Evolutionary conservation across 2,888 invertebrate genomes (phyloP).

Genomic region (Notodonta ziczac): DNA sequence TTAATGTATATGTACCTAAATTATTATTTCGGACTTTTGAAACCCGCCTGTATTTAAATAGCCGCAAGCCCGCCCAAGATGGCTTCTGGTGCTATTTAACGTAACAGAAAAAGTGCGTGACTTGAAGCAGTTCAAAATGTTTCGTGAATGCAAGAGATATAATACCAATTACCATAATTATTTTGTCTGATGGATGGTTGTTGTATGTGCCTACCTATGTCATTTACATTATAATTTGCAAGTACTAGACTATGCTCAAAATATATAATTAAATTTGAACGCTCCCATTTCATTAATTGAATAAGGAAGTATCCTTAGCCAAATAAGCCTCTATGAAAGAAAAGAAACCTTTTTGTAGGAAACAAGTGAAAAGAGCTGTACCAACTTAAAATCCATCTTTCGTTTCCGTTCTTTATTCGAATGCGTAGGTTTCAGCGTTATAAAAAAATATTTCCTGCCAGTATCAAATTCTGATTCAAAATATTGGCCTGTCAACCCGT

Average conservation of each 20-base stretch:
- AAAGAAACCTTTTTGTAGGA: too few relatives aligned
- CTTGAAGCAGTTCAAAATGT: background rate
- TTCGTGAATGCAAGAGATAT: background rate
- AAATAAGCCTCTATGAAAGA: too few relatives aligned
- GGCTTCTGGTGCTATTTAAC: constrained; percentile 27
- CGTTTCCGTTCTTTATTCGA: background rate
- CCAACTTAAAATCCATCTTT: background rate
- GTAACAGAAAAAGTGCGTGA: constrained; percentile 1
- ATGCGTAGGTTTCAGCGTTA: background rate
- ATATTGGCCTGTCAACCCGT: background rate
- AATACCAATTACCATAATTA: background rate
- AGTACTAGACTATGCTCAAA: too few relatives aligned
- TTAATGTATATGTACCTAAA: too few relatives aligned
- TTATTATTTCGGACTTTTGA: too few relatives aligned
- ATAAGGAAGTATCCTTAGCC: too few relatives aligned
- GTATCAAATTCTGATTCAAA: constrained; percentile 3
- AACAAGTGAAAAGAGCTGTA: too few relatives aligned
- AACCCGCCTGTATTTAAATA: constrained; percentile 45
- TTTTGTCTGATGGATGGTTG: background rate
- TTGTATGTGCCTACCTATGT: too few relatives aligned
- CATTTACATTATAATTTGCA: too few relatives aligned
- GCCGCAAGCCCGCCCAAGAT: constrained; percentile 52
- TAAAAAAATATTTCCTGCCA: background rate
- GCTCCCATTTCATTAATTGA: too few relatives aligned
- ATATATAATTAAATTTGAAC: too few relatives aligned